Base-by-base conservation (phyloP, 2,888 invertebrate species). In the Euclidia mi region DNA sequence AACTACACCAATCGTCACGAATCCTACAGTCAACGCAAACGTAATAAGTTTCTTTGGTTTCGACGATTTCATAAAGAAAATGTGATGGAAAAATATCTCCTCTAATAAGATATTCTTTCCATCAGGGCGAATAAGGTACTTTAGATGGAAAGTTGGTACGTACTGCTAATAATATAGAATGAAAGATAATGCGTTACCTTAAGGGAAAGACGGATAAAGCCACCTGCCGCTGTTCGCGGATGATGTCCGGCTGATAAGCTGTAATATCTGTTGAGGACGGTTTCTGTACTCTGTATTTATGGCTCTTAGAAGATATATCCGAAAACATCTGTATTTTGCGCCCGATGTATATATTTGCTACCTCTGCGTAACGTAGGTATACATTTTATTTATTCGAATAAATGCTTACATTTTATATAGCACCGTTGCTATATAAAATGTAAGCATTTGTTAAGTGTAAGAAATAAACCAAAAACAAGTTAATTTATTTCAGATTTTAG, bases 161-260 rank as follows among this genome's bases (percentile, higher is more conserved):
- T 12, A 64, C 29, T 47, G 41, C 14, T 47, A 43, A 57, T 64
- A 64, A 55, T 50, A 52, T 32, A 35, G 31, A 40, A 56, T 18
- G 41, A 59, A 60, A 56, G 55, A 57, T 60, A 69, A 60, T 52
- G 43, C 29, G 37, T 58, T 53, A 45, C 47, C 18, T 55, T 6
- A 45, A 25, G 35, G 35, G 37, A 38, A 55, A 56, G 52, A 32
- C 46, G 41, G 41, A 49, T 56, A 55, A 70, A 66, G 51, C 59
- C 51, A 15, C 28, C 11, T 41, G 14, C 10, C 11, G 20, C 20
- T 17, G 20, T 32, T 25, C 31, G 1, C 25, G 32, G 31, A 32
- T 44, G 10, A 34, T 20, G 20, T 45, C 34, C 20, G 10, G 28
- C 11, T 29, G 12, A 25, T 15, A 15, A 34, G 32, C n/a, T 2